phyloP scores from a whole-genome alignment of 2,797 vertebrate species.

The Manis javanica region DNA sequence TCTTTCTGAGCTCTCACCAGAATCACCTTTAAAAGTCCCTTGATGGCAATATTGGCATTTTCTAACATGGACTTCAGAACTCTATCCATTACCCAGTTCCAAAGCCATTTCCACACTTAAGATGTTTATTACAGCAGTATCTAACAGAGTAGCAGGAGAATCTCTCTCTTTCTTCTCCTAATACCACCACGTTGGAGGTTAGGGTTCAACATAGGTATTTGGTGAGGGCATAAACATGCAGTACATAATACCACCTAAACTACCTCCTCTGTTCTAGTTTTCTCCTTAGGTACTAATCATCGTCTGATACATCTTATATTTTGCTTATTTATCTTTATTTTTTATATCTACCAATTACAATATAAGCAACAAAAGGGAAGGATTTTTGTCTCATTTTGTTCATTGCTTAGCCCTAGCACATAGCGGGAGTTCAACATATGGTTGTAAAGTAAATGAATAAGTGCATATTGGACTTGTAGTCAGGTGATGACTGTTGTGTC shows the following conservation, averaged over 20 bases:
- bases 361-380: background rate
- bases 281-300: background rate
- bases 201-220: background rate
- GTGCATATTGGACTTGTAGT: background rate
- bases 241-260: background rate
- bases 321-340: background rate
- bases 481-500: background rate
- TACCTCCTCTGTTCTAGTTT: background rate
- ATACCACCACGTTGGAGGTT: background rate
- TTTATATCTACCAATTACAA: background rate
- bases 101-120: background rate
- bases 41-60: background rate
- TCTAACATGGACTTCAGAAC: background rate
- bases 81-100: background rate
- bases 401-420: background rate
- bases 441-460: background rate
- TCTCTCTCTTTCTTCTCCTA: background rate
- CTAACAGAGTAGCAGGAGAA: too few species aligned
- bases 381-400: background rate
- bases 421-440: background rate
- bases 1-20: background rate
- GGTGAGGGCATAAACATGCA: background rate
- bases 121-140: background rate
- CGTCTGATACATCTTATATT: background rate
- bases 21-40: background rate